These are phyloP conservation scores for Mycetomoellerius zeteki DNA, from an alignment of 1,140 invertebrate genomes.

Conservation along the genomic window DNA sequence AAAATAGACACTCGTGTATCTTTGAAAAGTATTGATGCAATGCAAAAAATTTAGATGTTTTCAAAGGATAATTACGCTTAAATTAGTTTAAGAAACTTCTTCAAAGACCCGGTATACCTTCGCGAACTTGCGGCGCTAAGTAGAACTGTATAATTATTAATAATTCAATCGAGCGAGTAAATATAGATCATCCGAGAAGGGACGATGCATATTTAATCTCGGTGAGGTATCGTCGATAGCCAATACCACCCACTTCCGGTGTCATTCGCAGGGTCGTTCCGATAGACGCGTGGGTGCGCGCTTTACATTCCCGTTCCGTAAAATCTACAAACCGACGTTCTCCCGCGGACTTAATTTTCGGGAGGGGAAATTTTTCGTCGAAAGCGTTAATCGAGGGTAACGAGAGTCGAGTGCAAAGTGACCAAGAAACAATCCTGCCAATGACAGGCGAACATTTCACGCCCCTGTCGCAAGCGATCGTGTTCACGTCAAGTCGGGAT, in stretches of 20 bases:
- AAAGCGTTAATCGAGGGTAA: constrained; percentile 39
- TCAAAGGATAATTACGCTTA: not conserved
- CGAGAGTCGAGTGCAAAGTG: constrained; percentile 36
- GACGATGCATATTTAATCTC: constrained; percentile 55
- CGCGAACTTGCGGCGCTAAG: not conserved
- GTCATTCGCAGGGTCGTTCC: constrained; percentile 56
- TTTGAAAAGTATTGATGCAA: not conserved
- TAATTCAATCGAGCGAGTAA: constrained; percentile 34
- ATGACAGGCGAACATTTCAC: constrained; percentile 62
- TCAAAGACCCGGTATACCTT: not conserved
- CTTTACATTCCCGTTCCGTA: not conserved
- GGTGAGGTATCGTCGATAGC: constrained; percentile 34
- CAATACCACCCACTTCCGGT: constrained; percentile 63
- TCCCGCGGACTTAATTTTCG: constrained; percentile 27
- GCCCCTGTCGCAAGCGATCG: constrained; percentile 60
- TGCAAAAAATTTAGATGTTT: not conserved
- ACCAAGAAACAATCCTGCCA: constrained; percentile 56
- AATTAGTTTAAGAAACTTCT: not conserved
- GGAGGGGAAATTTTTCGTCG: not conserved
- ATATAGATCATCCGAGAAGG: constrained; percentile 47
- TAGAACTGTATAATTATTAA: constrained; percentile 26
- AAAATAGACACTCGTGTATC: not conserved
- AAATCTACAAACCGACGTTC: not conserved
- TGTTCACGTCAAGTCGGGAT: constrained; percentile 53
- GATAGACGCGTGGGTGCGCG: constrained; percentile 24